phyloP scores from a whole-genome alignment of 2,888 invertebrate genomes.

The Patella depressa region DNA sequence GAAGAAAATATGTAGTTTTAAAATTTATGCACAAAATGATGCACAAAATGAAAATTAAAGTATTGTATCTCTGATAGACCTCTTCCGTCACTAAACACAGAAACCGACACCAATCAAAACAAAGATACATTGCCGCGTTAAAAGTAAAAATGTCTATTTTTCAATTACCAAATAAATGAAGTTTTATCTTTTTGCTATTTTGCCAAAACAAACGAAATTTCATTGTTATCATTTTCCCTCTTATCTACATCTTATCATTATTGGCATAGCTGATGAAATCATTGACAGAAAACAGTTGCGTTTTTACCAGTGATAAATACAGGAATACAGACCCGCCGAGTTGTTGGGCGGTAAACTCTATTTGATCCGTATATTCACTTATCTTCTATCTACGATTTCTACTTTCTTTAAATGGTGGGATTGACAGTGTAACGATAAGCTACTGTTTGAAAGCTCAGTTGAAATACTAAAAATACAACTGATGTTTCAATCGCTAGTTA shows the following conservation, averaged over 20 bases:
- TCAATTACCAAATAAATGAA: too few species aligned
- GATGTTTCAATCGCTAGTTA: too few species aligned
- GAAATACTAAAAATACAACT: too few species aligned
- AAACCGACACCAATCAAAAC: too few species aligned
- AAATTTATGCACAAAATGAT: too few species aligned
- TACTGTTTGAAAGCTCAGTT: too few species aligned
- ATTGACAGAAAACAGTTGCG: conserved; percentile 2
- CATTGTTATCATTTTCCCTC: neutral
- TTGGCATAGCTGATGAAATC: conserved; percentile 12
- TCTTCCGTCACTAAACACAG: too few species aligned
- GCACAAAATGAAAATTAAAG: too few species aligned
- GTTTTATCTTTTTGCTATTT: neutral
- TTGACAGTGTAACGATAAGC: neutral
- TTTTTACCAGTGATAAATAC: neutral
- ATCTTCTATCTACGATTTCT: neutral
- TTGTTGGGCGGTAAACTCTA: neutral
- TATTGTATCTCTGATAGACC: too few species aligned
- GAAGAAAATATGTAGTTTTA: too few species aligned
- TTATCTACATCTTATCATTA: conserved; percentile 9
- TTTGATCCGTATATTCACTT: neutral
- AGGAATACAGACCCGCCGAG: neutral
- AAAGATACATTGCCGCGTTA: too few species aligned
- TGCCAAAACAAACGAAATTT: conserved; percentile 12
- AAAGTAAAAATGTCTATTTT: too few species aligned
- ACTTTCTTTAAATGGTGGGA: conserved; percentile 2